These are phyloP conservation scores for Hepsetus odoe DNA, from an alignment of 2,113 vertebrate genomes.

Conservation along the genomic window DNA sequence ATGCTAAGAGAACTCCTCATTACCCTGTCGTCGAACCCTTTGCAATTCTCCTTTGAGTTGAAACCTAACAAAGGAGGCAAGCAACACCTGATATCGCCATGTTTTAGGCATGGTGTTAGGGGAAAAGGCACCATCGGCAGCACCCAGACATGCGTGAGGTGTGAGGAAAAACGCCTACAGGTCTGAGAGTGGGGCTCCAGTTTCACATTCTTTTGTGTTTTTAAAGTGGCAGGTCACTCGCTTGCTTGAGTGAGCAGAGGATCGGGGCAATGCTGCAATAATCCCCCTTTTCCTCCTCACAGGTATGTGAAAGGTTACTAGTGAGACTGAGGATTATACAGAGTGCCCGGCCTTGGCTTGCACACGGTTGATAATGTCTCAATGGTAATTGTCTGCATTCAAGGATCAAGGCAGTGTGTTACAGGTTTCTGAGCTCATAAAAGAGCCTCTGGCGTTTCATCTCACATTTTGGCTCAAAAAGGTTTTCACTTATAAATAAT, in stretches of 20 bases:
- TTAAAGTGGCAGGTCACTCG: slow-evolving; percentile 28
- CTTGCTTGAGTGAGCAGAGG: slow-evolving; percentile 14
- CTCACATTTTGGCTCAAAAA: not conserved
- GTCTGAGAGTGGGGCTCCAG: slow-evolving; percentile 55
- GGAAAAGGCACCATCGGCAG: slow-evolving; percentile 37
- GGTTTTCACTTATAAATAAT: not conserved
- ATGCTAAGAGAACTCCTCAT: slow-evolving; percentile 59
- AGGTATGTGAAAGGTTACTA: not conserved
- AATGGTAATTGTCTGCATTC: not conserved
- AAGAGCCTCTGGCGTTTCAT: not conserved
- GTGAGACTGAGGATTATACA: not conserved
- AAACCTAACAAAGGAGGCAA: slow-evolving; percentile 30
- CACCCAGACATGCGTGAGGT: slow-evolving; percentile 59
- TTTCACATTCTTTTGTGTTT: slow-evolving; percentile 45
- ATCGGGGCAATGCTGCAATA: slow-evolving; percentile 9
- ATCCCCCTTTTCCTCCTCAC: slow-evolving; percentile 1
- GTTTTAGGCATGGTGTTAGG: slow-evolving; percentile 54
- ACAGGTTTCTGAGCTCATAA: not conserved
- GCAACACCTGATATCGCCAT: slow-evolving; percentile 45
- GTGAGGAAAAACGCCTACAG: slow-evolving; percentile 67
- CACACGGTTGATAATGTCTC: not conserved
- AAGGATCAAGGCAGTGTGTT: not conserved
- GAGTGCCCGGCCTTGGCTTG: not conserved
- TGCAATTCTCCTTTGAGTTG: slow-evolving; percentile 60
- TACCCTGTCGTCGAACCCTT: slow-evolving; percentile 56